phyloP scores from a whole-genome alignment of 2,113 vertebrate genomes.

The Strix aluco region DNA sequence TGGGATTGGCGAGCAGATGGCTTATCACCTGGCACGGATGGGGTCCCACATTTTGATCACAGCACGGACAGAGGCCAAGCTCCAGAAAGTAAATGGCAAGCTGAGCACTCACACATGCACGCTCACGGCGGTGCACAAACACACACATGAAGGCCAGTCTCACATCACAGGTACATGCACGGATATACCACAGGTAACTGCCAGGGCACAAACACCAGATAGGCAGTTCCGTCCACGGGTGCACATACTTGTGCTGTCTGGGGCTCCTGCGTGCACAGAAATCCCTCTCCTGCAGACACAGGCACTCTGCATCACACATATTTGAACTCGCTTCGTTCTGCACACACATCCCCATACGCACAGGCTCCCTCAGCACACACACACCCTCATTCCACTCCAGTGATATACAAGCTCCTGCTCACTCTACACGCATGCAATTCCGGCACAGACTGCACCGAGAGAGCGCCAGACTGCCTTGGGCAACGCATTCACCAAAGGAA shows the following conservation, averaged over 20 bases:
- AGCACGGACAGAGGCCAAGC: conserved; percentile 68
- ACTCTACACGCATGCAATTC: background rate
- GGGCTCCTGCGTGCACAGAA: background rate
- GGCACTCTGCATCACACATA: rapidly evolving
- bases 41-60: conserved; percentile 77
- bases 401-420: background rate
- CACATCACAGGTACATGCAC: rapidly evolving
- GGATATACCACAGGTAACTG: rapidly evolving
- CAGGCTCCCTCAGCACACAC: background rate
- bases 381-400: background rate
- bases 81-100: conserved; percentile 74
- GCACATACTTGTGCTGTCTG: rapidly evolving
- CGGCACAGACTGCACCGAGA: background rate
- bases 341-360: background rate
- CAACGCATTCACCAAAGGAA: background rate
- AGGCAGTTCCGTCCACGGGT: rapidly evolving
- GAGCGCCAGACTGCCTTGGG: background rate
- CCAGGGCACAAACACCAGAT: rapidly evolving
- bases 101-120: background rate
- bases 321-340: background rate
- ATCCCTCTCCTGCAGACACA: background rate
- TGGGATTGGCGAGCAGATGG: conserved; percentile 79
- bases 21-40: conserved; percentile 78
- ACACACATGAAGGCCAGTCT: rapidly evolving
- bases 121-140: rapidly evolving